A percentile compares a stretch with the other conserved stretches of the same genome.
Evolutionary conservation across 2,888 invertebrate species (phyloP).

Genomic region (Seladonia tumulorum): DNA sequence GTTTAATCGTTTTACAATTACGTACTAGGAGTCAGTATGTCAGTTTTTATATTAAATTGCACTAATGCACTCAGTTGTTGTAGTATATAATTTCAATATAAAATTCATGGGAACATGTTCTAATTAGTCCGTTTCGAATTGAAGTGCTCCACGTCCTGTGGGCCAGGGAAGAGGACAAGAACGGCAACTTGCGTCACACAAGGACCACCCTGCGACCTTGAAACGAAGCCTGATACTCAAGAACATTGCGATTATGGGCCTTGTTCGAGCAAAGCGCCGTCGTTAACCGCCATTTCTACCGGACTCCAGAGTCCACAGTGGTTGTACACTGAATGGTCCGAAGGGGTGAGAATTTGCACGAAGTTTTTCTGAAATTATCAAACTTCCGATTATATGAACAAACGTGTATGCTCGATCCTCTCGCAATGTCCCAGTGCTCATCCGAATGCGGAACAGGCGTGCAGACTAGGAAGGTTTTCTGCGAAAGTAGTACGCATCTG

Average conservation of each 20-base stretch:
- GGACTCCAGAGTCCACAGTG: slow-evolving; percentile 81
- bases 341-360: slow-evolving; percentile 69
- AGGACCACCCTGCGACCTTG: slow-evolving; percentile 69
- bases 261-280: slow-evolving; percentile 78
- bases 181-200: slow-evolving; percentile 85
- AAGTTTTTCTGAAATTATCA: neutral
- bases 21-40: neutral
- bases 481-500: slow-evolving; percentile 84
- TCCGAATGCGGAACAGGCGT: slow-evolving; percentile 92
- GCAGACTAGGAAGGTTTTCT: slow-evolving; percentile 90
- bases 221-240: slow-evolving; percentile 84
- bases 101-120: neutral
- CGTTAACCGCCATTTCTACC: slow-evolving; percentile 42
- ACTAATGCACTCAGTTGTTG: neutral
- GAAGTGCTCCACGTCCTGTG: slow-evolving; percentile 90
- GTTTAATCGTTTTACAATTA: too few relatives aligned
- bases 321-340: slow-evolving; percentile 87
- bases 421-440: slow-evolving; percentile 87
- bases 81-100: neutral
- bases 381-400: neutral
- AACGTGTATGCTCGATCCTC: neutral
- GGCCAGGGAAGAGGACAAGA: slow-evolving; percentile 87
- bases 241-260: slow-evolving; percentile 87
- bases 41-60: neutral
- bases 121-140: slow-evolving; percentile 28